A percentile compares a stretch with the other conserved stretches of the same genome.
These are phyloP conservation scores for Acrocephalus scirpaceus DNA, from an alignment of 2,797 vertebrate species.

Conservation along the genomic window DNA sequence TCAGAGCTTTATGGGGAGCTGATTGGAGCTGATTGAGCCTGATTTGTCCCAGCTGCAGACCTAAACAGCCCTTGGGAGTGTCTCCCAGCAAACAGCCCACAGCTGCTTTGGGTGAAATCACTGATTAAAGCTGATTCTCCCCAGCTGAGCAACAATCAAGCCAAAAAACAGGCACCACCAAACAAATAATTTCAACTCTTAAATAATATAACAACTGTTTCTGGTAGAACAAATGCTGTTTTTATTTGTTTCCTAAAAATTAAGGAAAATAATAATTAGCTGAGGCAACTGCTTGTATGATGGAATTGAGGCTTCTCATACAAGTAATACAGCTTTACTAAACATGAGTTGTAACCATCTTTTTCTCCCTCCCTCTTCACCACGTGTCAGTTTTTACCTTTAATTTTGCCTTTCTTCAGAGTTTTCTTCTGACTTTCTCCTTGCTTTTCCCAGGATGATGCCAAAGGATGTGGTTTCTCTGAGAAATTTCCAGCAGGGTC, in stretches of 20 bases:
- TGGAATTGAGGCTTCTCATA: constrained; percentile 15
- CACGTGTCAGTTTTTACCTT: constrained; percentile 11
- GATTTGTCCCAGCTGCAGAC: not conserved
- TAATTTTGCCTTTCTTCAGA: not conserved
- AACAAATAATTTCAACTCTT: not conserved
- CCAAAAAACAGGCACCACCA: not conserved
- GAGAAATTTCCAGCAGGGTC: not conserved
- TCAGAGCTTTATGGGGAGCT: not conserved
- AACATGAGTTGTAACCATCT: not conserved
- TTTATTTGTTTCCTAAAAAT: constrained; percentile 63
- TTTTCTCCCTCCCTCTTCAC: not conserved
- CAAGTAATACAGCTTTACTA: constrained; percentile 1
- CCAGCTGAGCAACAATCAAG: not conserved
- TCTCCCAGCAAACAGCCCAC: not conserved
- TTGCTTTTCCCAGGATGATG: not conserved
- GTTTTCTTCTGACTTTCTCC: constrained; percentile 32
- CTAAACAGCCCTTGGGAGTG: not conserved
- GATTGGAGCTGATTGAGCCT: not conserved
- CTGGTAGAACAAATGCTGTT: constrained; percentile 18
- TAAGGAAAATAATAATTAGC: constrained; percentile 43
- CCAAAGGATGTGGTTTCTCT: not conserved
- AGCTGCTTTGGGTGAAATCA: not conserved
- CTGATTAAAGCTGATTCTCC: not conserved
- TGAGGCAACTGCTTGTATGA: not conserved
- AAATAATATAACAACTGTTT: constrained; percentile 28